Percentiles rank a stretch among this genome's conserved stretches.
These are phyloP conservation scores for Pogonocherus hispidulus DNA, from an alignment of 2,888 invertebrate species.

Conservation along the genomic window DNA sequence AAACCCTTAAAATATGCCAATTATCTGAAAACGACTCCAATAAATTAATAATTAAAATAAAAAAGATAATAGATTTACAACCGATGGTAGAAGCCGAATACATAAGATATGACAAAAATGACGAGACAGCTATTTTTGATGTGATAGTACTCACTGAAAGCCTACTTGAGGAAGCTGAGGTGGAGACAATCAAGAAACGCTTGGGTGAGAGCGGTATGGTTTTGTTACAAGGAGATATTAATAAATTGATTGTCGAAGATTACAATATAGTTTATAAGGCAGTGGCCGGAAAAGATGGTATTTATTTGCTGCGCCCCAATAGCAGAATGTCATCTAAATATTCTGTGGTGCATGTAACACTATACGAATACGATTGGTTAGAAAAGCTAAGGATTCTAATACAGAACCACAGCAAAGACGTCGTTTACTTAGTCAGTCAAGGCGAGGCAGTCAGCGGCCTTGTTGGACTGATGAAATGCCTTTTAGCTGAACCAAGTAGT, in stretches of 20 bases:
- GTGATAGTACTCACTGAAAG: slow-evolving; percentile 34
- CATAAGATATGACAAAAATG: not conserved
- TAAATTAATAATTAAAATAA: slow-evolving; percentile 24
- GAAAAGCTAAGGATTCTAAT: slow-evolving; percentile 59
- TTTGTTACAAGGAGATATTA: slow-evolving; percentile 37
- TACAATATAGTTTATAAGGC: slow-evolving; percentile 35
- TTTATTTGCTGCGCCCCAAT: slow-evolving; percentile 28
- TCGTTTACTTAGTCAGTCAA: slow-evolving; percentile 43
- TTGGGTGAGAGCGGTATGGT: slow-evolving; percentile 43
- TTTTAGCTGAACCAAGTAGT: slow-evolving; percentile 40
- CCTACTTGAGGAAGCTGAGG: not conserved
- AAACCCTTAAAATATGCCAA: slow-evolving; percentile 31
- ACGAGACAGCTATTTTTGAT: slow-evolving; percentile 31
- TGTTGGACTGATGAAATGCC: slow-evolving; percentile 53
- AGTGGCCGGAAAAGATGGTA: slow-evolving; percentile 6
- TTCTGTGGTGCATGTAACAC: slow-evolving; percentile 32
- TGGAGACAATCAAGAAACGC: not conserved
- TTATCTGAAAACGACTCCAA: not conserved
- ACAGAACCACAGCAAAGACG: slow-evolving; percentile 12
- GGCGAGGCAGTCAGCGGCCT: slow-evolving; percentile 49
- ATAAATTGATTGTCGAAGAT: not conserved
- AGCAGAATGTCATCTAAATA: slow-evolving; percentile 32
- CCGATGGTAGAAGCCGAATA: slow-evolving; percentile 25
- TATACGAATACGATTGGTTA: slow-evolving; percentile 47
- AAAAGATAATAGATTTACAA: slow-evolving; percentile 30